Percentiles rank a stretch among this genome's conserved stretches.
Conservation (phyloP, 2,888 invertebrate species). For the Ephialtes manifestator region DNA sequence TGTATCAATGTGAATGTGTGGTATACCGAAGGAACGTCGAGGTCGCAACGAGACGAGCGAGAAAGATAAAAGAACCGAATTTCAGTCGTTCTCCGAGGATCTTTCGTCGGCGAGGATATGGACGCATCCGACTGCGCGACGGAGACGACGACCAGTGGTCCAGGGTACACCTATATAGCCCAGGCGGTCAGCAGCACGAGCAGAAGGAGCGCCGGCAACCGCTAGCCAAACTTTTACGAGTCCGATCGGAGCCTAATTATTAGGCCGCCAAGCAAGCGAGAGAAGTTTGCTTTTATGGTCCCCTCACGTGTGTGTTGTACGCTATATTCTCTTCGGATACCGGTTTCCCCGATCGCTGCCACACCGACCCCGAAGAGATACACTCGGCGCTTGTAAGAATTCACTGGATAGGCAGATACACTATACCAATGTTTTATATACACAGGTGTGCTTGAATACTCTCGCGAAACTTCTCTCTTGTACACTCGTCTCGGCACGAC, state of each 20-base stretch:
- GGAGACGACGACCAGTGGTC: conserved; percentile 6
- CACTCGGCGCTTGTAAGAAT: conserved; percentile 53
- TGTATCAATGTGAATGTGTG: conserved; percentile 1
- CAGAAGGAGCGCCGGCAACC: conserved; percentile 46
- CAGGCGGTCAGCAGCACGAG: conserved; percentile 53
- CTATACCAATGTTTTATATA: conserved; percentile 57
- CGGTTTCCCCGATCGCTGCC: conserved; percentile 62
- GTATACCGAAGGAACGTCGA: conserved; percentile 43
- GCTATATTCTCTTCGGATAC: conserved; percentile 56
- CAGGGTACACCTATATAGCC: conserved; percentile 15
- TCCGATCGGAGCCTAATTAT: conserved; percentile 83
- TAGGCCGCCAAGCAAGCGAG: conserved; percentile 75
- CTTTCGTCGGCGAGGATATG: conserved; percentile 9
- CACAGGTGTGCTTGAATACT: conserved; percentile 63
- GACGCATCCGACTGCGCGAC: conserved; percentile 45
- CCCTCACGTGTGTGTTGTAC: conserved; percentile 43
- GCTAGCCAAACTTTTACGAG: conserved; percentile 80
- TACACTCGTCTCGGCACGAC: conserved; percentile 56
- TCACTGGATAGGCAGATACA: conserved; percentile 44
- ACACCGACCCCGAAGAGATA: conserved; percentile 47
- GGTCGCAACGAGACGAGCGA: conserved; percentile 38
- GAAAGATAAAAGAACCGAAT: conserved; percentile 38
- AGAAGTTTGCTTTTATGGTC: conserved; percentile 59
- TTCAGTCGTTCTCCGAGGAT: conserved; percentile 39
- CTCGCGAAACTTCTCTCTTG: conserved; percentile 47